A percentile compares a stretch with the other conserved stretches of the same genome.
Conservation (phyloP, 2,888 invertebrate genomes). For the Corythucha ciliata region DNA sequence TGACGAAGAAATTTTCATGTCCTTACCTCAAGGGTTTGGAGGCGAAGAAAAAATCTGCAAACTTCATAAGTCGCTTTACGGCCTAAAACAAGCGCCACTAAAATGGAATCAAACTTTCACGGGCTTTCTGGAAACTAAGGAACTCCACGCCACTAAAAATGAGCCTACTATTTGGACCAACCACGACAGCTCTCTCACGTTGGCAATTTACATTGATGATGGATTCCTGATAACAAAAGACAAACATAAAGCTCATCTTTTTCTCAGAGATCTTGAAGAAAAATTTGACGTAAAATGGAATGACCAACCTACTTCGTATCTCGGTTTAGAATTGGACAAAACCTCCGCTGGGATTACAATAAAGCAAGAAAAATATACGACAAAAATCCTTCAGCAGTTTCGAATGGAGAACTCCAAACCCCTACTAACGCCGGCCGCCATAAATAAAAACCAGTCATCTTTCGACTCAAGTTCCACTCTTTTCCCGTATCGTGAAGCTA, state of each 20-base stretch:
- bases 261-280: constrained; percentile 26
- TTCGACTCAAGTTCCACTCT: too few species aligned
- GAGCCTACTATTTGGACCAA: constrained; percentile 28
- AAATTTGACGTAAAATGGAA: constrained; percentile 32
- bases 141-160: constrained; percentile 8
- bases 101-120: constrained; percentile 26
- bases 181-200: constrained; percentile 13
- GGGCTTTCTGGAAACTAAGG: constrained; percentile 16
- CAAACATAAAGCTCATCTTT: constrained; percentile 23
- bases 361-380: constrained; percentile 24
- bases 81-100: not conserved
- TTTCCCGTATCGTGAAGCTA: too few species aligned
- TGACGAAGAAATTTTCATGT: constrained; percentile 27
- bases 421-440: constrained; percentile 11
- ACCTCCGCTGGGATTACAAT: constrained; percentile 16
- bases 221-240: constrained; percentile 26
- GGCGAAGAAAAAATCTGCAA: constrained; percentile 19
- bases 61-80: constrained; percentile 29
- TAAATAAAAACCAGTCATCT: too few species aligned
- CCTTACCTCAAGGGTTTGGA: constrained; percentile 27
- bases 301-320: constrained; percentile 25
- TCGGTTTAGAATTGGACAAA: constrained; percentile 28
- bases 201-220: constrained; percentile 35
- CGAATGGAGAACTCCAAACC: constrained; percentile 28
- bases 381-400: constrained; percentile 27